phyloP scores from a whole-genome alignment of 2,113 vertebrate genomes.

The Epinephelus fuscoguttatus region DNA sequence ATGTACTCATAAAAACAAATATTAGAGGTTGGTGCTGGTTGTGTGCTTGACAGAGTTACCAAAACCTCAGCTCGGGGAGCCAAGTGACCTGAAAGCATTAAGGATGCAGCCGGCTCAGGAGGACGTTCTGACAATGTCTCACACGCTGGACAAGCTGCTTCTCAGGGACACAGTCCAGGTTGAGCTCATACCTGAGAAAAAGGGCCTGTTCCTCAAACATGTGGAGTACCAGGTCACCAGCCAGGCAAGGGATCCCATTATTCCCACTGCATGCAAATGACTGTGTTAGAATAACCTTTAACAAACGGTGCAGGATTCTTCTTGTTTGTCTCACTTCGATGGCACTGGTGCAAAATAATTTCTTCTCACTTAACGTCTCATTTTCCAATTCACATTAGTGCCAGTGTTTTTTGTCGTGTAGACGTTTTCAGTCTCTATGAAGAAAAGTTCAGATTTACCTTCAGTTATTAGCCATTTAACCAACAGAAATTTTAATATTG shows the following conservation, averaged over 20 bases:
- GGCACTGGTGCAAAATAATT: too few species aligned
- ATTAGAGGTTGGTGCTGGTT: slow-evolving; percentile 38
- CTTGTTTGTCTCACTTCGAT: background rate
- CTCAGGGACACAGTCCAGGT: slow-evolving; percentile 89
- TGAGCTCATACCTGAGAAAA: slow-evolving; percentile 97
- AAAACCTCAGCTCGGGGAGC: slow-evolving; percentile 85
- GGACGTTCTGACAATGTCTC: slow-evolving; percentile 87
- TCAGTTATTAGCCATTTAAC: background rate
- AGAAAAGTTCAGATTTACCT: background rate
- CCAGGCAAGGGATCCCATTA: slow-evolving; percentile 84
- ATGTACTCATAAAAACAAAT: slow-evolving; percentile 54
- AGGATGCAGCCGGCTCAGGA: slow-evolving; percentile 89
- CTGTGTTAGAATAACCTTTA: background rate
- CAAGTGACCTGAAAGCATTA: slow-evolving; percentile 77
- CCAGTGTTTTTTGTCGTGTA: background rate
- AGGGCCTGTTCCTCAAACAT: slow-evolving; percentile 97
- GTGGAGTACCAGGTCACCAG: slow-evolving; percentile 98
- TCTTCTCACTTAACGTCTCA: background rate
- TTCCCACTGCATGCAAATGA: background rate
- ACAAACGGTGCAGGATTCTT: background rate
- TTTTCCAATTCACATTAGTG: background rate
- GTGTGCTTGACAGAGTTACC: slow-evolving; percentile 84
- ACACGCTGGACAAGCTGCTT: slow-evolving; percentile 90
- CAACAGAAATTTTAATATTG: background rate
- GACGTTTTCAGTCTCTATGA: background rate